phyloP scores from a whole-genome alignment of 2,797 vertebrate species.

The Periparus ater region DNA sequence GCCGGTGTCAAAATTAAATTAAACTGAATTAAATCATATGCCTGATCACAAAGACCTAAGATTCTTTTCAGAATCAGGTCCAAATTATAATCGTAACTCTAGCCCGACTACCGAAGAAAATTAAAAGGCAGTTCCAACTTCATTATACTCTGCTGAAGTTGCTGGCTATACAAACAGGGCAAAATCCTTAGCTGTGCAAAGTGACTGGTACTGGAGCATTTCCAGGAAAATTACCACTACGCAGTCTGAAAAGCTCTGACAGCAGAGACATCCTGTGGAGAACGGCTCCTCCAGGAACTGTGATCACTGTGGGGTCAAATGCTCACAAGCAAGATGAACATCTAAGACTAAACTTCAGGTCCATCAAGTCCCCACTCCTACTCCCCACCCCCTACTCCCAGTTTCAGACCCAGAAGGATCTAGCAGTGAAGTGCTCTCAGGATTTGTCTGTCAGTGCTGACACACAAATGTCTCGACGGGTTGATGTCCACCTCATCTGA shows the following conservation, averaged over 20 bases:
- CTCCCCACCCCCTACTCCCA: not conserved
- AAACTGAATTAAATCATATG: conserved; percentile 59
- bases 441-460: not conserved
- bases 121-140: conserved; percentile 62
- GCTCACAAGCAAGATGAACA: not conserved
- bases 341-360: not conserved
- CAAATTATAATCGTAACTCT: conserved; percentile 66
- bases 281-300: not conserved
- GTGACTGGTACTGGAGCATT: not conserved
- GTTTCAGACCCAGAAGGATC: not conserved
- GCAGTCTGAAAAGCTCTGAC: not conserved
- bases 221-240: not conserved
- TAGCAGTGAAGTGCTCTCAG: not conserved
- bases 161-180: not conserved
- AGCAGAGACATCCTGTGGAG: rapidly evolving
- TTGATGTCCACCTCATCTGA: not conserved
- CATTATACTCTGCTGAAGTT: conserved; percentile 52
- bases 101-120: conserved; percentile 23
- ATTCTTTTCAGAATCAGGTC: conserved; percentile 51
- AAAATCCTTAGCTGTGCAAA: not conserved
- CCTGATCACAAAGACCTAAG: conserved; percentile 37
- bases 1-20: conserved; percentile 58
- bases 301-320: not conserved
- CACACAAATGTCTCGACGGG: rapidly evolving
- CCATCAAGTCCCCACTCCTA: not conserved